Conservation (phyloP, 2,797 vertebrate genomes). For the Hemibagrus guttatus region DNA sequence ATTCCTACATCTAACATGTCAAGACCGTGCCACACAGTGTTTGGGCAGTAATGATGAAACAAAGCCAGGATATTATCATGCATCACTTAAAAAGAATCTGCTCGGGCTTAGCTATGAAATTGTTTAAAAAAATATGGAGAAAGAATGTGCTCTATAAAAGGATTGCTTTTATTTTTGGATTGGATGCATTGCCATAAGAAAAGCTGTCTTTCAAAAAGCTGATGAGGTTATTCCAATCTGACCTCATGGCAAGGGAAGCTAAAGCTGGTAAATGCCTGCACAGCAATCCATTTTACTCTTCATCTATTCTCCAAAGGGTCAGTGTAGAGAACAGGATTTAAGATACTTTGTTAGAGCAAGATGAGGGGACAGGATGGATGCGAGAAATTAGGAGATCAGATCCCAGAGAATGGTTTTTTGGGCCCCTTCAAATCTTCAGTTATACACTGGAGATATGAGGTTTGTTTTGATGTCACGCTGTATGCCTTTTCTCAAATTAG, state of each 20-base stretch:
- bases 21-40: slow-evolving; percentile 23
- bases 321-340: slow-evolving; percentile 6
- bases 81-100: background rate
- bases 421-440: background rate
- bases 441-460: background rate
- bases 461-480: background rate
- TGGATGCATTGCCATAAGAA: slow-evolving; percentile 13
- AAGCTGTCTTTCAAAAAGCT: slow-evolving; percentile 6
- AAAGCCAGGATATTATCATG: slow-evolving; percentile 31
- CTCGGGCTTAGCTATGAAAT: background rate
- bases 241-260: slow-evolving; percentile 23
- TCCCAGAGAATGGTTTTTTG: background rate
- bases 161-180: background rate
- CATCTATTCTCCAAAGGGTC: background rate
- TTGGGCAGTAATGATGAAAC: slow-evolving; percentile 52
- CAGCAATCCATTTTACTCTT: background rate
- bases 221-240: slow-evolving; percentile 47
- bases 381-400: background rate
- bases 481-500: background rate
- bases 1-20: background rate
- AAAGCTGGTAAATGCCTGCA: slow-evolving; percentile 18
- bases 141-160: background rate
- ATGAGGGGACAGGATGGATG: background rate
- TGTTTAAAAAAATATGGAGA: background rate
- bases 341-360: background rate